Conservation (phyloP, 1,140 invertebrate species). For the Drosophila parabipectinata region DNA sequence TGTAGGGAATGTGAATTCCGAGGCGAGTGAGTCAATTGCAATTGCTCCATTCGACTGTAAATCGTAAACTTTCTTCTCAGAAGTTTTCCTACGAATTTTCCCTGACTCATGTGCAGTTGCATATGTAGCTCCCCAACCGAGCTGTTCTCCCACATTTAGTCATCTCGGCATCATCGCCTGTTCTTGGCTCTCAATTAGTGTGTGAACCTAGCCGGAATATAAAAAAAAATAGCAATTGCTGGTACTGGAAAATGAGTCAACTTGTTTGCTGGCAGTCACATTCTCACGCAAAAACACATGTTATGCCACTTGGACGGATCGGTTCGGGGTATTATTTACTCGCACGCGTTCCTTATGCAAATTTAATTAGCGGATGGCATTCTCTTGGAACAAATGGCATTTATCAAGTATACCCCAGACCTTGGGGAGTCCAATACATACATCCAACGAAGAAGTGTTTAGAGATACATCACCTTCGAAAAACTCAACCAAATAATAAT, state of each 20-base stretch:
- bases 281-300: slow-evolving; percentile 52
- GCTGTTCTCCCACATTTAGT: slow-evolving; percentile 46
- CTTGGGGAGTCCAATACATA: not conserved
- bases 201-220: slow-evolving; percentile 57
- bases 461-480: no score
- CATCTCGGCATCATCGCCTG: slow-evolving; percentile 40
- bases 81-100: slow-evolving; percentile 41
- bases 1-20: slow-evolving; percentile 39
- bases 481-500: not conserved
- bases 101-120: slow-evolving; percentile 50
- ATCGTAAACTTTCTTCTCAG: slow-evolving; percentile 15
- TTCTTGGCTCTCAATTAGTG: slow-evolving; percentile 56
- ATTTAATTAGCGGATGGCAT: slow-evolving; percentile 51
- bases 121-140: slow-evolving; percentile 9
- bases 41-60: slow-evolving; percentile 15
- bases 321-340: slow-evolving; percentile 40
- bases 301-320: slow-evolving; percentile 10
- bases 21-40: slow-evolving; percentile 40
- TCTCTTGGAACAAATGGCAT: slow-evolving; percentile 24
- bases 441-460: no score
- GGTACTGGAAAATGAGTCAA: slow-evolving; percentile 53
- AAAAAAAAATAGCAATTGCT: slow-evolving; percentile 31
- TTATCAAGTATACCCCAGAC: slow-evolving; percentile 19
- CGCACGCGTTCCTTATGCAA: slow-evolving; percentile 52
- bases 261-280: slow-evolving; percentile 46